Evolutionary conservation across 1,140 invertebrate genomes (phyloP).

Genomic region (Chrysomallon squamiferum): DNA sequence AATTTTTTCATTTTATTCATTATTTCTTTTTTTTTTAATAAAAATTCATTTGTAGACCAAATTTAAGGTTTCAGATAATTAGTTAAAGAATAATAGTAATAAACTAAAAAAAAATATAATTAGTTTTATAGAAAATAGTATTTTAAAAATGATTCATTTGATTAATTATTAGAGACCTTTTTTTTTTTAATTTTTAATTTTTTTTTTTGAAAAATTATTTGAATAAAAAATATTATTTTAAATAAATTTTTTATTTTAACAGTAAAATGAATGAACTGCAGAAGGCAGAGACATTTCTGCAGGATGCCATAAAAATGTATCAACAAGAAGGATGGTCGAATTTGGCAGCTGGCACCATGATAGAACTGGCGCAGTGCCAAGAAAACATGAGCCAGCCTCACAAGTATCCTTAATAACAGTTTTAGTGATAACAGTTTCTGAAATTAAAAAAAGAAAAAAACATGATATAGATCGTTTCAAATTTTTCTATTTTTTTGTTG

Average conservation of each 20-base stretch:
- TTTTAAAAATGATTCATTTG: too few relatives aligned
- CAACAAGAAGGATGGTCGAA: conserved; percentile 85
- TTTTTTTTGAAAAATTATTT: too few relatives aligned
- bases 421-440: too few relatives aligned
- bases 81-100: too few relatives aligned
- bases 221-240: neutral
- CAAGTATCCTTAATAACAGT: conserved; percentile 56
- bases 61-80: neutral
- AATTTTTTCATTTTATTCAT: neutral
- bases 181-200: too few relatives aligned
- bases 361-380: conserved; percentile 87
- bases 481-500: too few relatives aligned
- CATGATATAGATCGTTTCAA: too few relatives aligned
- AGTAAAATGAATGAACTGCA: conserved; percentile 81
- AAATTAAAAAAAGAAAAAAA: too few relatives aligned
- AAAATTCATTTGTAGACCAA: neutral
- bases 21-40: neutral
- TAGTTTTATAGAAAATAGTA: too few relatives aligned
- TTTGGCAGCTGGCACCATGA: conserved; percentile 79
- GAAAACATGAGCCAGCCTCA: conserved; percentile 77
- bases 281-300: conserved; percentile 87
- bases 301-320: conserved; percentile 85
- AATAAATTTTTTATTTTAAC: conserved; percentile 7
- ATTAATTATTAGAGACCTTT: too few relatives aligned
- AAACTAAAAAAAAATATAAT: too few relatives aligned